A percentile compares a stretch with the other conserved stretches of the same genome.
These are phyloP conservation scores for Elaphurus davidianus DNA, from an alignment of 2,113 vertebrate species.

Conservation along the genomic window DNA sequence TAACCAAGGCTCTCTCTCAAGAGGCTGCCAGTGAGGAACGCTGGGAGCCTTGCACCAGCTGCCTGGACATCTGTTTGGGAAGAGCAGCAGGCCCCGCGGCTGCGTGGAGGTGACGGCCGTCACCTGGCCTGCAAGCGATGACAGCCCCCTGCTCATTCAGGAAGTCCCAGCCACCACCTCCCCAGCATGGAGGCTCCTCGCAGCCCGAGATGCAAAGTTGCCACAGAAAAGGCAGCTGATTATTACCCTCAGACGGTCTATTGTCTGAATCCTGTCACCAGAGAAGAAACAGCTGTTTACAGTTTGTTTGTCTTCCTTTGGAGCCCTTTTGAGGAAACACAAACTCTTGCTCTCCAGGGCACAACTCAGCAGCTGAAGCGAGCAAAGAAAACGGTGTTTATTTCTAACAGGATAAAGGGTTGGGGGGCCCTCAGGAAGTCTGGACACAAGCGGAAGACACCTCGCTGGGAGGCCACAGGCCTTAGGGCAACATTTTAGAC, in stretches of 20 bases:
- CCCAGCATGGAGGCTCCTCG: not conserved
- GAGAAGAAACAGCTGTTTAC: slow-evolving; percentile 70
- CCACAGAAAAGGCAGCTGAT: slow-evolving; percentile 38
- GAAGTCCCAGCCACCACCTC: not conserved
- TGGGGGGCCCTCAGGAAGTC: not conserved
- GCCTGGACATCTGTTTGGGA: not conserved
- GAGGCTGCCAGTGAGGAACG: not conserved
- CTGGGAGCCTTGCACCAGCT: not conserved
- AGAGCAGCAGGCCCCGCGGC: not conserved
- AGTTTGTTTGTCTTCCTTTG: slow-evolving; percentile 66
- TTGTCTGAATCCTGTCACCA: slow-evolving; percentile 49
- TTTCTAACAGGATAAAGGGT: slow-evolving; percentile 25
- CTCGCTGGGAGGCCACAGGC: not conserved
- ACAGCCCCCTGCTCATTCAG: not conserved
- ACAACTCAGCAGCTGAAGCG: slow-evolving; percentile 59
- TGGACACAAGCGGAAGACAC: slow-evolving; percentile 26
- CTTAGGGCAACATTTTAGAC: not conserved
- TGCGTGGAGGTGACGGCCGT: not conserved
- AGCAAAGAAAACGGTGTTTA: slow-evolving; percentile 50
- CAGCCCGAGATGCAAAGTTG: fast-evolving
- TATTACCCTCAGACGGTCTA: not conserved
- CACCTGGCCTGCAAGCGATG: too few relatives aligned
- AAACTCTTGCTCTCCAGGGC: slow-evolving; percentile 60
- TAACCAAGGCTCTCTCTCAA: not conserved
- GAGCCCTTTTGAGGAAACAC: slow-evolving; percentile 53